Conservation (phyloP, 2,113 vertebrate species). For the Thamnophis sirtalis region DNA sequence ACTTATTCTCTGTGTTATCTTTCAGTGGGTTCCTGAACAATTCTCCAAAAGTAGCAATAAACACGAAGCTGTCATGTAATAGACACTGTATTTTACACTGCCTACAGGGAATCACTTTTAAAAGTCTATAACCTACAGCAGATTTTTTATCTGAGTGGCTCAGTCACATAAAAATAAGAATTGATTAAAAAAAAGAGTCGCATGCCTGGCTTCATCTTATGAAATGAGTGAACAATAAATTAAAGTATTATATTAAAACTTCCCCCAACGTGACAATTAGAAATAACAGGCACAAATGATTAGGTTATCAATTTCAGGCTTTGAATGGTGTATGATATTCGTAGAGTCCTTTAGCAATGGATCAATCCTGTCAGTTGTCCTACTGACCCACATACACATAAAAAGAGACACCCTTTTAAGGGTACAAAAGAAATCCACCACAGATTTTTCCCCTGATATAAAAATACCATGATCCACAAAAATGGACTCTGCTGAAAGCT, state of each 20-base stretch:
- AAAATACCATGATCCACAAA: background rate
- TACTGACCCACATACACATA: background rate
- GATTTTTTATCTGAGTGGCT: constrained; percentile 54
- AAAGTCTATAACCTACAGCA: constrained; percentile 61
- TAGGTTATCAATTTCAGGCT: constrained; percentile 67
- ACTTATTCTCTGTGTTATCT: constrained; percentile 44
- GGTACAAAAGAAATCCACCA: background rate
- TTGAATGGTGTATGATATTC: constrained; percentile 64
- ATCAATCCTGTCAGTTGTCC: background rate
- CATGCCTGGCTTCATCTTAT: constrained; percentile 68
- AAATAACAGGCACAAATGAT: constrained; percentile 70
- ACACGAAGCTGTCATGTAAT: constrained; percentile 47
- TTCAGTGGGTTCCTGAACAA: constrained; percentile 53
- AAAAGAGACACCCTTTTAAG: background rate
- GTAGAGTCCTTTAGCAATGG: constrained; percentile 56
- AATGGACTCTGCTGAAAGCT: background rate
- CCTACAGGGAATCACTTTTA: constrained; percentile 59
- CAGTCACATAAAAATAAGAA: constrained; percentile 69
- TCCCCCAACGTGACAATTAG: constrained; percentile 70
- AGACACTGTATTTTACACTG: constrained; percentile 59
- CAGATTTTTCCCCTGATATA: background rate
- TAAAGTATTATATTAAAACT: constrained; percentile 70
- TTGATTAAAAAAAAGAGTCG: constrained; percentile 69
- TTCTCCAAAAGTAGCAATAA: constrained; percentile 59
- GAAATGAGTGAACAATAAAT: constrained; percentile 65